Base-by-base conservation (phyloP, 2,797 vertebrate species). In the Hybognathus amarus region DNA sequence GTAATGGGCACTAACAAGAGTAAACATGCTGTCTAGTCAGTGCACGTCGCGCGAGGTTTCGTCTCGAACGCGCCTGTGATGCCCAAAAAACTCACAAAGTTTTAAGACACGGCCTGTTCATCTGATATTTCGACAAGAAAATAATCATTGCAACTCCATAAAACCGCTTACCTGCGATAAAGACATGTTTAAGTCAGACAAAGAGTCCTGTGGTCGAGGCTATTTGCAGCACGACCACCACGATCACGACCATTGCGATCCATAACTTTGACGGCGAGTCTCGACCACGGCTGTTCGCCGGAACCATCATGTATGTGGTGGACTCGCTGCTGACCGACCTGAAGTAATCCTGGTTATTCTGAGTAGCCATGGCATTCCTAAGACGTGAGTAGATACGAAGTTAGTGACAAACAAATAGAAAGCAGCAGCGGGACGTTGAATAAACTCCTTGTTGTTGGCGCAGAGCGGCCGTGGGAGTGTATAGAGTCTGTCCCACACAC, bases 141-240 rank as follows among this genome's bases (percentile, higher is more conserved):
- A 47, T 45, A 56, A 40, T 6, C 8, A 47, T 20, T 5, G 45
- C 42, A 36, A 50, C 20, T 24, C 11, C 5, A 6, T 10, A 40
- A 67, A 12, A 30, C 1, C 0, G n/a, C 83, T 78, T 91, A 97
- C 96, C 94, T 96, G 95, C 7, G 95, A 96, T 90, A 97, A 93
- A 87, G 95, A 95, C 93, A 94, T 93, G 90, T 95, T 94, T 91
- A 97, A 95, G 91, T 96, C n/a, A 96, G 87, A 96, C 95, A 90
- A 96, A 97, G 87, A 96, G 94, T 56, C 94, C 95, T 1, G 95
- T 96, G 86, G 95, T 96, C 80, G 94, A 96, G 40, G 95, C 94
- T 33, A 97, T 92, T 90, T 97, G 95, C 82, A 97, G 88, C 33
- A 96, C 95, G 79, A 96, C 90, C 89, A 96, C 94, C 79, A 94